A percentile compares a stretch with the other conserved stretches of the same genome.
phyloP scores from a whole-genome alignment of 2,888 invertebrate genomes.

The Aromia moschata region DNA sequence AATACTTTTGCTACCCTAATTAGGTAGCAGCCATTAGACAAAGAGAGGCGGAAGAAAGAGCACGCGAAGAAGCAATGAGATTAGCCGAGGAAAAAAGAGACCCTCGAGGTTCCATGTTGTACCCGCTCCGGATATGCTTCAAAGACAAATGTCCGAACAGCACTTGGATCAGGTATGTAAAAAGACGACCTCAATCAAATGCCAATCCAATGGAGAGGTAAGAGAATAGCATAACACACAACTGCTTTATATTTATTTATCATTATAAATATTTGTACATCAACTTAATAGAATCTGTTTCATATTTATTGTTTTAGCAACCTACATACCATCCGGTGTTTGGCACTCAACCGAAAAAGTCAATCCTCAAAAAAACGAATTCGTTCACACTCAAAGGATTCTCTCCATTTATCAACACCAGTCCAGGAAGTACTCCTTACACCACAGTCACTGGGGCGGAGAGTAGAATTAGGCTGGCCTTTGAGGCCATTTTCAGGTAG shows the following conservation, averaged over 20 bases:
- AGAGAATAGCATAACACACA: no score
- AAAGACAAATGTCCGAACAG: conserved; percentile 56
- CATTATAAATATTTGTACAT: no score
- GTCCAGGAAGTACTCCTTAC: conserved; percentile 72
- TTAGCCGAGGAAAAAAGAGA: conserved; percentile 69
- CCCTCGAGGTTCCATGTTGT: conserved; percentile 77
- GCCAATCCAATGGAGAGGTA: background rate
- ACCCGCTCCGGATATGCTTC: conserved; percentile 83
- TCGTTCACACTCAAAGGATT: conserved; percentile 77
- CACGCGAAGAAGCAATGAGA: conserved; percentile 67
- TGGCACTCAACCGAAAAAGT: conserved; percentile 73
- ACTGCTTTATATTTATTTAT: no score
- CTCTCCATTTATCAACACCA: conserved; percentile 67
- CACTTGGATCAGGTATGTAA: conserved; percentile 54
- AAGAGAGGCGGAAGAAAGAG: conserved; percentile 60
- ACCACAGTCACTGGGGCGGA: conserved; percentile 91
- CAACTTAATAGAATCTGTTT: background rate
- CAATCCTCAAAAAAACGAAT: conserved; percentile 93
- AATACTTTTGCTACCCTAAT: no score
- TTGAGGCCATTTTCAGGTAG: conserved; percentile 86
- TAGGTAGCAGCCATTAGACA: conserved; percentile 64
- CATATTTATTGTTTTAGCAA: conserved; percentile 48
- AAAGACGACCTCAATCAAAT: no score
- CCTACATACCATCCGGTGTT: conserved; percentile 63
- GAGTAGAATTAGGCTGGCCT: conserved; percentile 85